A percentile compares a stretch with the other conserved stretches of the same genome.
Evolutionary conservation across 2,888 invertebrate genomes (phyloP).

Genomic region (Atethmia centrago): DNA sequence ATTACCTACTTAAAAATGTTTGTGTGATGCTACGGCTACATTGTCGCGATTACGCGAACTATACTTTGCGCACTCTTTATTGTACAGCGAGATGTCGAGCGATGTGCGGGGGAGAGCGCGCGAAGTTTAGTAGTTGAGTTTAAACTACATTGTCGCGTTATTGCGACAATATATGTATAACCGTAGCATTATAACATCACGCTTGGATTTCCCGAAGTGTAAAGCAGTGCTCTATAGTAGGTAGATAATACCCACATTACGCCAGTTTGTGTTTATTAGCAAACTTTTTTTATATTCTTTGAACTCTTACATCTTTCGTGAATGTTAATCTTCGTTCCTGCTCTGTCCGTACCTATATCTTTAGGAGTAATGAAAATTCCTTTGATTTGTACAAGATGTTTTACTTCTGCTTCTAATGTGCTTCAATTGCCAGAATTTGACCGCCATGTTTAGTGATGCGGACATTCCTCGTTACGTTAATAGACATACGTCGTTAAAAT

Average conservation of each 20-base stretch:
- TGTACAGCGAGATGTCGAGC: no score
- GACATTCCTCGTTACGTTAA: slow-evolving; percentile 47
- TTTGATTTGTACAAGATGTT: slow-evolving; percentile 13
- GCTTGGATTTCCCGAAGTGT: neutral
- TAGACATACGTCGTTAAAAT: slow-evolving; percentile 32
- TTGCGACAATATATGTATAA: no score
- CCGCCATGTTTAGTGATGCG: slow-evolving; percentile 32
- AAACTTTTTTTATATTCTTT: neutral
- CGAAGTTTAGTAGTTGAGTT: no score
- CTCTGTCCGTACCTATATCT: no score
- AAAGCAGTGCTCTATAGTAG: neutral
- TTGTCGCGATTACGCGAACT: no score
- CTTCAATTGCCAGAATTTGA: slow-evolving; percentile 13
- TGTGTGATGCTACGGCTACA: no score
- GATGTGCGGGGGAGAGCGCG: no score
- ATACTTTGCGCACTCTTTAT: no score
- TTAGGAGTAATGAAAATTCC: neutral
- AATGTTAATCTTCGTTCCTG: neutral
- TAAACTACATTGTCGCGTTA: no score
- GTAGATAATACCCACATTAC: neutral
- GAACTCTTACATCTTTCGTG: neutral
- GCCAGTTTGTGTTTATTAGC: no score
- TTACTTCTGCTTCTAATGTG: neutral
- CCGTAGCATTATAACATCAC: no score
- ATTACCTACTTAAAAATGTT: neutral